phyloP scores from a whole-genome alignment of 2,113 vertebrate genomes.

The Epinephelus cyanopodus region DNA sequence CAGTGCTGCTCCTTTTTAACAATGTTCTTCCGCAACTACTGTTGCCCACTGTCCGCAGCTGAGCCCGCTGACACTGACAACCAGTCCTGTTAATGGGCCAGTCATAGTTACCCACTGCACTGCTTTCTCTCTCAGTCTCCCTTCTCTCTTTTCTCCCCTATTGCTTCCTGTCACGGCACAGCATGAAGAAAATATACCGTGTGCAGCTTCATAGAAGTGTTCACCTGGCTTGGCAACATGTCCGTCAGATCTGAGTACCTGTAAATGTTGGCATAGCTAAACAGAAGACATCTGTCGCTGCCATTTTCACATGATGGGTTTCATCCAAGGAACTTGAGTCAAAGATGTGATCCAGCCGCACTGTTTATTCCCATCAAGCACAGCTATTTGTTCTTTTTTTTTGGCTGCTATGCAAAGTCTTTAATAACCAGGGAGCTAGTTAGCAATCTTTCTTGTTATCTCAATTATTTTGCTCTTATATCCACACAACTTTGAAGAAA shows the following conservation, averaged over 20 bases:
- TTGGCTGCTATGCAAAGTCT: constrained; percentile 40
- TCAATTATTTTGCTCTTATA: background rate
- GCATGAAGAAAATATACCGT: constrained; percentile 18
- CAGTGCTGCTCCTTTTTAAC: constrained; percentile 76
- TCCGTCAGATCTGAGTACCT: constrained; percentile 7
- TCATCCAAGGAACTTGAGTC: constrained; percentile 49
- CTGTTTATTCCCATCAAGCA: constrained; percentile 53
- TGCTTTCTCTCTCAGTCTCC: constrained; percentile 28
- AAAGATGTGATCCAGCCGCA: constrained; percentile 50
- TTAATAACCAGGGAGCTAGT: constrained; percentile 42
- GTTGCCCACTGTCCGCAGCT: constrained; percentile 60
- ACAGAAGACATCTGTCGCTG: constrained; percentile 27
- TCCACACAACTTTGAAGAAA: constrained; percentile 47
- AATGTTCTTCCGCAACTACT: constrained; percentile 53
- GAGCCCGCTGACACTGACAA: constrained; percentile 67
- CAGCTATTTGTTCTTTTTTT: constrained; percentile 39
- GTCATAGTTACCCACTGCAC: constrained; percentile 61
- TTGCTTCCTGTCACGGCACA: constrained; percentile 49
- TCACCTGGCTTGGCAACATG: constrained; percentile 51
- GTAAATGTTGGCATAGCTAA: constrained; percentile 37
- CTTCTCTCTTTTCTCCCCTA: constrained; percentile 13
- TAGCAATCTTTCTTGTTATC: constrained; percentile 19
- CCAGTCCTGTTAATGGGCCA: constrained; percentile 69
- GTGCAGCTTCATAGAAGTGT: constrained; percentile 19
- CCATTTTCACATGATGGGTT: constrained; percentile 31